These are phyloP conservation scores for Otolemur crassicaudatus DNA, from an alignment of 2,797 vertebrate genomes.

Conservation along the genomic window DNA sequence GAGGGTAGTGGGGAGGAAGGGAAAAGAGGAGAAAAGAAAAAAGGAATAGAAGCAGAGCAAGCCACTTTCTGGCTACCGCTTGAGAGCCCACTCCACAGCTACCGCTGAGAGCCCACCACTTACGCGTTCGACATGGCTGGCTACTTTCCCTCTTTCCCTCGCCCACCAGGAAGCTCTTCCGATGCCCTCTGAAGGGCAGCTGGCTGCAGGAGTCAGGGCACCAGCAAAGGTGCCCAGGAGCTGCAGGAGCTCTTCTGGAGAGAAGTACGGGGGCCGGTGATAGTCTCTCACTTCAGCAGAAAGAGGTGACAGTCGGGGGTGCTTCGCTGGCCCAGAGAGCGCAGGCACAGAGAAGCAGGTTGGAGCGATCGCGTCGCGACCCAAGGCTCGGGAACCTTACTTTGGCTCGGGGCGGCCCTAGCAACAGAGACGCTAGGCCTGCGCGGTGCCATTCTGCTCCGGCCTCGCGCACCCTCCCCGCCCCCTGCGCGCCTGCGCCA, in stretches of 20 bases:
- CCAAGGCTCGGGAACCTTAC: background rate
- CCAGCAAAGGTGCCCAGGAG: background rate
- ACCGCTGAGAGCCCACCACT: background rate
- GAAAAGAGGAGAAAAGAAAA: rapidly evolving
- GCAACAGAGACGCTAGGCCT: slow-evolving; percentile 70
- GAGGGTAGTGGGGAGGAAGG: rapidly evolving
- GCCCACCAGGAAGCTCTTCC: slow-evolving; percentile 25
- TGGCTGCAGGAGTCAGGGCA: background rate
- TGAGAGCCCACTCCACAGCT: rapidly evolving
- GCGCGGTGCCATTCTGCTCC: background rate
- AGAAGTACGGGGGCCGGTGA: background rate
- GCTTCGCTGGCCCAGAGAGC: background rate
- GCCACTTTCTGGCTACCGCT: no score
- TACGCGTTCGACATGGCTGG: slow-evolving; percentile 78
- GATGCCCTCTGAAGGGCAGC: background rate
- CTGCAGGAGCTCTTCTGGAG: background rate
- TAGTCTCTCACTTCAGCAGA: background rate
- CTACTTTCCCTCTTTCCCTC: background rate
- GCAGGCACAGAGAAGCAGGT: background rate
- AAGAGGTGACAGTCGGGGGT: background rate
- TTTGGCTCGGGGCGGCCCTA: background rate
- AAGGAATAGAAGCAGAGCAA: no score
- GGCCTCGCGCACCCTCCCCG: no score
- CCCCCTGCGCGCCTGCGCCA: background rate
- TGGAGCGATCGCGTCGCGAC: background rate